Base-by-base conservation (phyloP, 2,797 vertebrate genomes). In the Falco cherrug region DNA sequence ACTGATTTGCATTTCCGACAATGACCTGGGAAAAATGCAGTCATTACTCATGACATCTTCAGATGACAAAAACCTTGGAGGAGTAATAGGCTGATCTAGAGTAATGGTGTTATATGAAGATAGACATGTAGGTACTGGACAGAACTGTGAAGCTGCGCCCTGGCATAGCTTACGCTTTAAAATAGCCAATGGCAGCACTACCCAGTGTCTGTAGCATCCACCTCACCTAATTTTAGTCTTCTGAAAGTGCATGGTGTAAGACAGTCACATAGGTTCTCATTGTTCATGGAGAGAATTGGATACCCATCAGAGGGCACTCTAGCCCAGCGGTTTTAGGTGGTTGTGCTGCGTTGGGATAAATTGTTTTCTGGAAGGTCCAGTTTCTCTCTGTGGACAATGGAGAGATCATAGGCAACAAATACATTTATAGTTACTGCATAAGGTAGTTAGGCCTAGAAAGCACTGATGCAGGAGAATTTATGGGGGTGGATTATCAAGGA, bases 271-370 rank as follows among this genome's bases (percentile, higher is more conserved):
- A 51, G n/a, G 5, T 85, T 80, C 50, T 82, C 35, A 3, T 19
- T 54, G 35, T 65, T 70, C 19, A 3, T 64, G 50, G 39, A 50
- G 39, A 43, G 16, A 84, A 85, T 2, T 54, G 53, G 60, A 45
- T 47, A 73, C 78, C 87, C 68, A 85, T 93, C 75, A 95, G 90
- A 92, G 90, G 63, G 73, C 71, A 73, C 51, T 94, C 65, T 80
- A 96, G 48, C 45, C 28, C 81, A 94, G 68, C 2, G 0, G 28
- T 90, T 96, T 87, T 77, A 89, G 14, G 29, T 6, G 53, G 11
- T 45, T 68, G 19, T 84, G n/a, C 48, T 74, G 31, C 9, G 16
- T 6, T 63, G 51, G 28, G 60, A 35, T 82, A 39, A 73, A 26
- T 45, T 76, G 45, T 41, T 64, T 88, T 80, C 50, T 84, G 60